A percentile compares a stretch with the other conserved stretches of the same genome.
These are phyloP conservation scores for Polyploca ridens DNA, from an alignment of 2,888 invertebrate species.

Conservation along the genomic window DNA sequence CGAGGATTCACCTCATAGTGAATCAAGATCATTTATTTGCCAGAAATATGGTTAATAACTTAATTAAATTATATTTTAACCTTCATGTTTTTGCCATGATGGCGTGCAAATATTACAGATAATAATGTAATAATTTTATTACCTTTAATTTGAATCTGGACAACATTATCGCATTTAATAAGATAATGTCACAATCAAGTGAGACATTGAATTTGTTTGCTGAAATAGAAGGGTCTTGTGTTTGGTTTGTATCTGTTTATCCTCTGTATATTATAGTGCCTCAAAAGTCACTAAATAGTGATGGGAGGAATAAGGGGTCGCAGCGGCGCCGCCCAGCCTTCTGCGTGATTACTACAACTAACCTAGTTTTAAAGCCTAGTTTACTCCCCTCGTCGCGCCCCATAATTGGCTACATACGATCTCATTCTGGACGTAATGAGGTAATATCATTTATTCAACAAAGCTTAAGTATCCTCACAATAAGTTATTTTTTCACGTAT, in stretches of 20 bases:
- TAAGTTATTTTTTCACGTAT: too few relatives aligned
- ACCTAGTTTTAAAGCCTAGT: conserved; percentile 18
- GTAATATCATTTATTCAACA: not conserved
- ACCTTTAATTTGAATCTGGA: too few relatives aligned
- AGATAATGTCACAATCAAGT: too few relatives aligned
- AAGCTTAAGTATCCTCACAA: not conserved
- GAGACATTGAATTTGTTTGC: too few relatives aligned
- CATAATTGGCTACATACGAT: not conserved
- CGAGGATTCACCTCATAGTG: too few relatives aligned
- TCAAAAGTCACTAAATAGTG: not conserved
- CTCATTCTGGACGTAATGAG: not conserved
- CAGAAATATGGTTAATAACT: too few relatives aligned
- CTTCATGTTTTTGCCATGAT: too few relatives aligned
- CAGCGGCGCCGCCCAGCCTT: not conserved
- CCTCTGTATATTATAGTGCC: not conserved
- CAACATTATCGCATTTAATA: too few relatives aligned
- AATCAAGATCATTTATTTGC: too few relatives aligned
- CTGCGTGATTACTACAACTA: conserved; percentile 19
- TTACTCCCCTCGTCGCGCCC: not conserved
- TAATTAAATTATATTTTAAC: too few relatives aligned
- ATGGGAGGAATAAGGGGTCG: not conserved
- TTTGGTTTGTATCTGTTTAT: not conserved
- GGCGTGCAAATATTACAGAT: too few relatives aligned
- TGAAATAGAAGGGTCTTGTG: not conserved
- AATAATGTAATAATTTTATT: too few relatives aligned